Base-by-base conservation (phyloP, 2,797 vertebrate genomes). In the Dipus sagitta region DNA sequence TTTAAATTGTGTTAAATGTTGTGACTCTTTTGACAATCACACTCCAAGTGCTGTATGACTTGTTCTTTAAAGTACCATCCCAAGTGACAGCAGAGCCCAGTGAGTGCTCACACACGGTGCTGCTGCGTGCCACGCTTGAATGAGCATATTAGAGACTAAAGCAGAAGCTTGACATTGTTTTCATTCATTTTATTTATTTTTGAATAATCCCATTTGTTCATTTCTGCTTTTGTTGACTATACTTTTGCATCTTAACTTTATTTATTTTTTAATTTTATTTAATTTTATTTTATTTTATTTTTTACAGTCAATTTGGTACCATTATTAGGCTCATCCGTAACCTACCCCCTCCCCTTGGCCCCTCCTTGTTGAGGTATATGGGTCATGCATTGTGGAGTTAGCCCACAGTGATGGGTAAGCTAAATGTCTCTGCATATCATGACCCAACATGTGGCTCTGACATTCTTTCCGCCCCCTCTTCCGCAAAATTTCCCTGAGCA, bases 1-100 rank as follows among this genome's bases (percentile, higher is more conserved):
- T 80, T 85, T 64, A 85, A 94, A 88, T 92, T 94, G 64, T 34
- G 3, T 62, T 47, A 47, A 47, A 34, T 42, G 30, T 84, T 87
- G 54, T 95, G 95, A 88, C 74, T 92, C 87, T 58, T 83, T 38
- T 94, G 88, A 94, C 82, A 96, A 67, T 78, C 79, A 32, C 34
- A 62, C 24, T 92, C 93, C 85, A 52, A 26, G 76, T 28, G 24
- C 52, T 74, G 4, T 76, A 38, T 75, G 75, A 94, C 6, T 54
- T 13, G n/a, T 75, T 10, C 70, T 79, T 90, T 71, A 74, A 86
- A 76, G 34, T 72, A 84, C 75, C 72, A 30, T 88, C 85, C 32
- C 42, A 65, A 83, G 78, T 82, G 83, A 88, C 81, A 94, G 54
- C 30, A 85, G 38, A 90, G 80, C 70, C 60, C 47, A 67, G 54